Evolutionary conservation across 2,113 vertebrate genomes (phyloP).

Genomic region (Pseudopipra pipra): DNA sequence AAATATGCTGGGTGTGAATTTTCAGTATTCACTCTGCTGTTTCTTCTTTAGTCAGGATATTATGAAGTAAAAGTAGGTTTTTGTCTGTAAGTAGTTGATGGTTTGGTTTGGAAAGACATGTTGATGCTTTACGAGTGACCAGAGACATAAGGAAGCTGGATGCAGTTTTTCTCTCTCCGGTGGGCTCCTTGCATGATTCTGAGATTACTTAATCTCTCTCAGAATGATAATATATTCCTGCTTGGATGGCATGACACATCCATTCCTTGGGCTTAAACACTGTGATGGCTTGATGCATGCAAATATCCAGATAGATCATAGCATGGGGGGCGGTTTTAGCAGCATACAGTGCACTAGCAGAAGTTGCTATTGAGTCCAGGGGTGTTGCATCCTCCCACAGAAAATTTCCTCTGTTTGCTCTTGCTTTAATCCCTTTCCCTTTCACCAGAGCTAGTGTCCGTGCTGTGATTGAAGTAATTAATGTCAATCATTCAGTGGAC

Average conservation of each 20-base stretch:
- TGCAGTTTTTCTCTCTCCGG: neutral
- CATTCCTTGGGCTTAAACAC: neutral
- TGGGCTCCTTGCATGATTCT: neutral
- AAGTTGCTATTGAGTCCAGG: neutral
- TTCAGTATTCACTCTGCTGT: neutral
- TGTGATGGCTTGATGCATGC: neutral
- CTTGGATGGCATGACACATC: neutral
- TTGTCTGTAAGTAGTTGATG: neutral
- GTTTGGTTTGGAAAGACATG: neutral
- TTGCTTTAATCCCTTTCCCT: neutral
- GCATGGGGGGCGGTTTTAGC: neutral
- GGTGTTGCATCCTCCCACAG: neutral
- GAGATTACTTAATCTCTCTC: neutral
- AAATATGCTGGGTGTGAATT: conserved; percentile 43
- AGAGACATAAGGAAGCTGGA: neutral
- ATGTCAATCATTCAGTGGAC: conserved; percentile 40
- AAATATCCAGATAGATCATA: neutral
- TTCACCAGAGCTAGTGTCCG: neutral
- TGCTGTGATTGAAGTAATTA: conserved; percentile 60
- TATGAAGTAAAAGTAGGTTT: conserved; percentile 9
- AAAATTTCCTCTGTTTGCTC: neutral
- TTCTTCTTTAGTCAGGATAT: conserved; percentile 19
- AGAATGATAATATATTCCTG: neutral
- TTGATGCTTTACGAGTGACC: neutral
- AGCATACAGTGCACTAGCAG: neutral